Evolutionary conservation across 2,797 vertebrate species (phyloP), one percentile per base, ranked within the genome.

Genomic region (Delichon dasypus): DNA sequence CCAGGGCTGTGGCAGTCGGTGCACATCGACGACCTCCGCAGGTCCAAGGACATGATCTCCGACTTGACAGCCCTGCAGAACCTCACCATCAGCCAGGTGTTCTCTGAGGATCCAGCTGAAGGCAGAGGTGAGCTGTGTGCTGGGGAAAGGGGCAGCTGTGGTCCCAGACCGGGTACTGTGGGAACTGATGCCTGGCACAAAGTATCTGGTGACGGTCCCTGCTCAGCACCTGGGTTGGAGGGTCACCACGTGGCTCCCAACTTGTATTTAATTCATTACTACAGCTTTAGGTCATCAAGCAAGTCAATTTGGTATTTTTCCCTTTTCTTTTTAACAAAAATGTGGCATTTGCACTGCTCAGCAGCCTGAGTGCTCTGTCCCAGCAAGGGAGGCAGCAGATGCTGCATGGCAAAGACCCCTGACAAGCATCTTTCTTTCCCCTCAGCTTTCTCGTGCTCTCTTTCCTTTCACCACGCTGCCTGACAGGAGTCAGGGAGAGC

Each of bases 11-110:
- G 99, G 99, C 98, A 94, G 80, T 99, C 99, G 0, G 98, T 99
- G 95, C 99, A 99, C 78, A 99, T 99, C 3, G 99, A 99, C 5
- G 99, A 99, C 95, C 98, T 99, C 47, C 98, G 98, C 94, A 97
- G 84, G 40, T 98, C 99, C 57, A 98, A 98, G 38, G 98, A 98
- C 94, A 99, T 99, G 87, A 96, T 98, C 75, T 98, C 98, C 1
- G 98, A 99, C 58, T 90, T 99, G 95, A 98, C 98, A 47, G 96
- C 97, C 47, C 97, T 99, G 95, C 98, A 98, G 96, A 98, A 95
- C 55, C 94, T 99, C 96, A 97, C 98, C 66, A 98, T 99, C 97
- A 99, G 99, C 96, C 98, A 99, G 64, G 94, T 99, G 68, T 99
- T 99, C 97, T 97, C 94, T 90, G 96, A 92, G 90, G 97, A 95